phyloP scores from a whole-genome alignment of 2,888 invertebrate genomes.

The Holacanthella duospinosa region DNA sequence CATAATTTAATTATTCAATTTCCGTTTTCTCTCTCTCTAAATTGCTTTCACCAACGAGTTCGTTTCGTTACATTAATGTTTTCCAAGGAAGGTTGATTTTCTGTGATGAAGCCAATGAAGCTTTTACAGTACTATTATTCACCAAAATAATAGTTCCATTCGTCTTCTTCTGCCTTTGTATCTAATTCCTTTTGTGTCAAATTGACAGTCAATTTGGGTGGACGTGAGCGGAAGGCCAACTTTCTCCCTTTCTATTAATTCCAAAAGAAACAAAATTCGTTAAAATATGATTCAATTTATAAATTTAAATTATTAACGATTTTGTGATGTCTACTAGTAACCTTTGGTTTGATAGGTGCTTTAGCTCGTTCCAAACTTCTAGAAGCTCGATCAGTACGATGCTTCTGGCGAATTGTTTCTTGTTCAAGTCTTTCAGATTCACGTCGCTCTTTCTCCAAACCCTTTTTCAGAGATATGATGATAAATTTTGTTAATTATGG shows the following conservation, averaged over 20 bases:
- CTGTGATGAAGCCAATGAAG: not conserved
- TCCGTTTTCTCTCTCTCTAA: no score
- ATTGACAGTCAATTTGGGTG: slow-evolving; percentile 29
- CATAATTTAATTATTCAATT: no score
- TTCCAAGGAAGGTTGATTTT: not conserved
- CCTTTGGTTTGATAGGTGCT: slow-evolving; percentile 32
- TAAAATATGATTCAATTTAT: not conserved
- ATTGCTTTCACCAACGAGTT: no score
- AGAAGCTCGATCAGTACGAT: slow-evolving; percentile 23
- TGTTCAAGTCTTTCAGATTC: slow-evolving; percentile 31
- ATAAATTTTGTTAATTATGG: not conserved
- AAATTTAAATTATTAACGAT: slow-evolving; percentile 1
- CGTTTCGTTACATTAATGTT: no score
- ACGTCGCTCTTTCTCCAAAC: slow-evolving; percentile 35
- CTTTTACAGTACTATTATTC: slow-evolving; percentile 5
- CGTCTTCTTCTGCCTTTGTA: slow-evolving; percentile 34
- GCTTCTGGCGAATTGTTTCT: slow-evolving; percentile 22
- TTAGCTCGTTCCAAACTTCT: slow-evolving; percentile 26
- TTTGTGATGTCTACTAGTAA: slow-evolving; percentile 9
- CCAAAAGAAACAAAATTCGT: not conserved
- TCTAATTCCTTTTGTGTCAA: slow-evolving; percentile 34
- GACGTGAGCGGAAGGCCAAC: slow-evolving; percentile 26
- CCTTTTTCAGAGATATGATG: slow-evolving; percentile 17
- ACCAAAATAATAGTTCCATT: slow-evolving; percentile 36
- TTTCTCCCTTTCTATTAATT: slow-evolving; percentile 32